Conservation (phyloP, 2,113 vertebrate genomes). For the Oenanthe melanoleuca region DNA sequence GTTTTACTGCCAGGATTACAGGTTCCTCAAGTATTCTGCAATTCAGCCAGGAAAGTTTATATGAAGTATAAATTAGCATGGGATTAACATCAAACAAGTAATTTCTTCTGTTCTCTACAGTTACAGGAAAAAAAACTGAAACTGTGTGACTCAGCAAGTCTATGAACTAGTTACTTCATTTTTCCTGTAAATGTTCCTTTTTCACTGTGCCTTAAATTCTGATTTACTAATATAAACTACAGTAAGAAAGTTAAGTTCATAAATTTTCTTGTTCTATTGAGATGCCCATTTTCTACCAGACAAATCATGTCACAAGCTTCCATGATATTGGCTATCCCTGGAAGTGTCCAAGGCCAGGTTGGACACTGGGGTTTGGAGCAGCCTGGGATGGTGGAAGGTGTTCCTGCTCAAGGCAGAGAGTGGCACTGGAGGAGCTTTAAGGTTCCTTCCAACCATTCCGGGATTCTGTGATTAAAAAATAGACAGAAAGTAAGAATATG, state of each 20-base stretch:
- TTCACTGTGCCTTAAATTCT: not conserved
- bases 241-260: not conserved
- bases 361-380: not conserved
- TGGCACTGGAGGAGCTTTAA: not conserved
- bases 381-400: fast-evolving
- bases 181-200: not conserved
- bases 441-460: not conserved
- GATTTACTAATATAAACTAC: not conserved
- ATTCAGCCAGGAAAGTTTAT: not conserved
- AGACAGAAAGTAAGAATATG: not conserved
- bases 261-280: not conserved
- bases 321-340: not conserved
- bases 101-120: not conserved
- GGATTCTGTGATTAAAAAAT: not conserved
- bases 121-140: not conserved
- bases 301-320: not conserved
- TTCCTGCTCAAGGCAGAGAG: not conserved
- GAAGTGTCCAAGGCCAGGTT: not conserved
- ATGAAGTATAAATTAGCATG: not conserved
- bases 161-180: not conserved
- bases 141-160: not conserved
- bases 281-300: not conserved
- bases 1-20: not conserved
- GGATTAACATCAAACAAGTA: not conserved
- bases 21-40: not conserved